Conservation (phyloP, 1,140 invertebrate species). For the Pomphorhynchus laevis region DNA sequence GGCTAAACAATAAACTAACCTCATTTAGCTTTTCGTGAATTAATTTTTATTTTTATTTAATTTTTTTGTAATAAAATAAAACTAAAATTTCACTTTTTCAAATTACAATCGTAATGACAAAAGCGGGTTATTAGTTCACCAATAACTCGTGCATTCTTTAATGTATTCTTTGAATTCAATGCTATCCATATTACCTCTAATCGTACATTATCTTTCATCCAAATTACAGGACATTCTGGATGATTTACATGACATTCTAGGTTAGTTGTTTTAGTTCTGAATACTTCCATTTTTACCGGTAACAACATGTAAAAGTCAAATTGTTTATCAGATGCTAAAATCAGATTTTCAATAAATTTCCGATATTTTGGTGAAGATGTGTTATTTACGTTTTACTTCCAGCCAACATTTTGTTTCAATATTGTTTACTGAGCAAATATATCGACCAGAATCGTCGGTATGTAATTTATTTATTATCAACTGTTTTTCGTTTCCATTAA, state of each 20-base stretch:
- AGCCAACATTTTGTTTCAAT: constrained; percentile 51
- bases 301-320: constrained; percentile 9
- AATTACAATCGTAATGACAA: too few species aligned
- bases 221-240: constrained; percentile 3
- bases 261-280: constrained; percentile 7
- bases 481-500: constrained; percentile 1
- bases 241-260: constrained; percentile 9
- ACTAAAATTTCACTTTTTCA: too few species aligned
- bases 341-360: too few species aligned
- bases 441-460: constrained; percentile 79
- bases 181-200: too few species aligned
- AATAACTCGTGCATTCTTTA: too few species aligned
- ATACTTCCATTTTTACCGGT: constrained; percentile 9
- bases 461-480: constrained; percentile 57
- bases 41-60: too few species aligned
- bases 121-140: too few species aligned
- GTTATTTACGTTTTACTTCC: constrained; percentile 56
- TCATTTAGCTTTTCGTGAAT: too few species aligned
- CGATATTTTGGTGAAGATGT: too few species aligned
- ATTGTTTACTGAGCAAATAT: constrained; percentile 66
- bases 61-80: too few species aligned
- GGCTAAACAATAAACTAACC: too few species aligned
- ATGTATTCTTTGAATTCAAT: too few species aligned
- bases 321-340: constrained; percentile 5
- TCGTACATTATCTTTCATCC: constrained; percentile 7